Conservation (phyloP, 2,113 vertebrate genomes). For the Catharus fuscescens region DNA sequence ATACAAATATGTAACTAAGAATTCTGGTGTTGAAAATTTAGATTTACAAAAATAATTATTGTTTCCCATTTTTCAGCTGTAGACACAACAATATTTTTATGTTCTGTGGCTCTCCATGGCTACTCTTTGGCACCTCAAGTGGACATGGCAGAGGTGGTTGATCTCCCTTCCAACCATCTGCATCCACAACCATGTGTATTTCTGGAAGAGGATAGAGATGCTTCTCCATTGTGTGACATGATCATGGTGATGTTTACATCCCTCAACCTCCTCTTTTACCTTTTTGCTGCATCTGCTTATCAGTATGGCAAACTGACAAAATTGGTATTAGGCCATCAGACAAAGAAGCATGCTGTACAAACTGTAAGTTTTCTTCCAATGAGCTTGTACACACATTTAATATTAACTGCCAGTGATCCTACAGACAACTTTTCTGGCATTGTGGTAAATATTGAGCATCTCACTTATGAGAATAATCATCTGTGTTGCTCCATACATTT, state of each 20-base stretch:
- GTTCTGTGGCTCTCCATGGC: neutral
- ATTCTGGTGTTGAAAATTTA: neutral
- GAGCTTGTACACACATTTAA: neutral
- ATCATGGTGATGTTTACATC: neutral
- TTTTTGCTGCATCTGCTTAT: neutral
- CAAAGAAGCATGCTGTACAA: neutral
- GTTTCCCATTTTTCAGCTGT: neutral
- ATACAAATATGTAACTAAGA: neutral
- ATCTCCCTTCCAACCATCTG: neutral
- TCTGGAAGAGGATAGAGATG: neutral
- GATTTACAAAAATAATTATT: neutral
- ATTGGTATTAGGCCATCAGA: neutral
- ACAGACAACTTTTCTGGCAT: neutral
- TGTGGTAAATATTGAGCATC: neutral
- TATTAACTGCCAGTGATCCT: neutral
- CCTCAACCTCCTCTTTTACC: neutral
- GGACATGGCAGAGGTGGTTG: neutral
- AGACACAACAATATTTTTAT: neutral
- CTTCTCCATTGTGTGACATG: rapidly evolving
- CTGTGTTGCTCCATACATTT: neutral
- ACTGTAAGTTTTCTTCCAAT: neutral
- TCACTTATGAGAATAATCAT: neutral
- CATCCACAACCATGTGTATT: neutral
- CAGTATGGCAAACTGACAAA: neutral
- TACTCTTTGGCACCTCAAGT: neutral